These are phyloP conservation scores for Amblyopsis hoosieri DNA, from an alignment of 2,797 vertebrate genomes.

Conservation along the genomic window DNA sequence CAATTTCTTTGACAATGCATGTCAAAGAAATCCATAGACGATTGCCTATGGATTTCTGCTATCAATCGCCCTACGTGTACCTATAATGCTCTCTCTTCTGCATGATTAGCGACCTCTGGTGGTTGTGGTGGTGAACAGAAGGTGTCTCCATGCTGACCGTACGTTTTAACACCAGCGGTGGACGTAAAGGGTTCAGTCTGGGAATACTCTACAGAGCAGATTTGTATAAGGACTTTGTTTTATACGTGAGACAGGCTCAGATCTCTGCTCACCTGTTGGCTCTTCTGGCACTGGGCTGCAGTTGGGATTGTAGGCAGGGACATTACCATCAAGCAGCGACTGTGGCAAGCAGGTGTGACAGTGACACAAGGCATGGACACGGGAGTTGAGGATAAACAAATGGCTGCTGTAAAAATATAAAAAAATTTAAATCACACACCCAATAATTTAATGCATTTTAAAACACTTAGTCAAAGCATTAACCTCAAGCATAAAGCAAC, in stretches of 20 bases:
- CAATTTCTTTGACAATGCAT: too few species aligned
- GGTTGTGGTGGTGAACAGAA: conserved; percentile 74
- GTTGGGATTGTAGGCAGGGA: conserved; percentile 64
- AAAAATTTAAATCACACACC: background rate
- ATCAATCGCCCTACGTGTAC: conserved; percentile 25
- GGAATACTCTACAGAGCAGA: conserved; percentile 53
- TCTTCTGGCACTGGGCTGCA: conserved; percentile 34
- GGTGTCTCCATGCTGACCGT: conserved; percentile 75
- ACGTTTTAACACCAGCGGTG: conserved; percentile 65
- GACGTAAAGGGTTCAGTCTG: conserved; percentile 73
- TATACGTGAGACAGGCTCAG: background rate
- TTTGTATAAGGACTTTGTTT: background rate
- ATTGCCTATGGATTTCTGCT: background rate
- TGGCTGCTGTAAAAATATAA: conserved; percentile 50
- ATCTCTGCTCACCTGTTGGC: conserved; percentile 58
- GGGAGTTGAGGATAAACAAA: conserved; percentile 61
- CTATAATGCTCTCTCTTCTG: conserved; percentile 72
- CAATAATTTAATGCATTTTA: background rate
- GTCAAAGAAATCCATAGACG: background rate
- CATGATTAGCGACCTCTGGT: conserved; percentile 72
- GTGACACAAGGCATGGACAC: conserved; percentile 36
- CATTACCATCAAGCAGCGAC: conserved; percentile 43
- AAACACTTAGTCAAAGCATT: background rate
- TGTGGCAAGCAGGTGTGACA: conserved; percentile 32
- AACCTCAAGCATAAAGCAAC: background rate